These are phyloP conservation scores for Poeciliopsis gracilis DNA, from an alignment of 2,797 vertebrate species.

Conservation along the genomic window DNA sequence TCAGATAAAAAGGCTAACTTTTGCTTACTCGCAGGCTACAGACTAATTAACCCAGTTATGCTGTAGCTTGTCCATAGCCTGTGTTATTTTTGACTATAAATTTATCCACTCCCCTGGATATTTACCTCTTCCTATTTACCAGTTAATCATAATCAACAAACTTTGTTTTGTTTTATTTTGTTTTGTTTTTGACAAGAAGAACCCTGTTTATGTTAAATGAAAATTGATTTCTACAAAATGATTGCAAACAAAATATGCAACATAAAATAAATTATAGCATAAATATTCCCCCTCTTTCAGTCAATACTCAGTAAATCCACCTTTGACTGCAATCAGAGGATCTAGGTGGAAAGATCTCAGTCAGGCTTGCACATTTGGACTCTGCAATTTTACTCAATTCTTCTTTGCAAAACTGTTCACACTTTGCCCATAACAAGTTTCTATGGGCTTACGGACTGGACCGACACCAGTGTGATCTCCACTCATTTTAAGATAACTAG, in stretches of 20 bases:
- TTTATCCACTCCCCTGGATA: neutral
- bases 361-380: neutral
- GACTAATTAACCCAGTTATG: neutral
- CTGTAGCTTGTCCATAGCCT: neutral
- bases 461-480: neutral
- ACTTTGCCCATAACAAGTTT: neutral
- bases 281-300: neutral
- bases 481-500: neutral
- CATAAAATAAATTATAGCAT: neutral
- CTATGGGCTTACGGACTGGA: neutral
- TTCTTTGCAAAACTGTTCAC: neutral
- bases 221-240: neutral
- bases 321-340: neutral
- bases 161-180: neutral
- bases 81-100: neutral
- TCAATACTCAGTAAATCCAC: neutral
- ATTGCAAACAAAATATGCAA: neutral
- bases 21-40: neutral
- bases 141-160: neutral
- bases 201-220: neutral
- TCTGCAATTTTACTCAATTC: neutral
- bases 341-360: neutral
- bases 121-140: neutral
- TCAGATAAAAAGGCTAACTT: neutral
- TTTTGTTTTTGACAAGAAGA: neutral